Percentiles rank a stretch among this genome's conserved stretches.
These are phyloP conservation scores for Xyliphius kryptos DNA, from an alignment of 2,113 vertebrate genomes.

Conservation along the genomic window DNA sequence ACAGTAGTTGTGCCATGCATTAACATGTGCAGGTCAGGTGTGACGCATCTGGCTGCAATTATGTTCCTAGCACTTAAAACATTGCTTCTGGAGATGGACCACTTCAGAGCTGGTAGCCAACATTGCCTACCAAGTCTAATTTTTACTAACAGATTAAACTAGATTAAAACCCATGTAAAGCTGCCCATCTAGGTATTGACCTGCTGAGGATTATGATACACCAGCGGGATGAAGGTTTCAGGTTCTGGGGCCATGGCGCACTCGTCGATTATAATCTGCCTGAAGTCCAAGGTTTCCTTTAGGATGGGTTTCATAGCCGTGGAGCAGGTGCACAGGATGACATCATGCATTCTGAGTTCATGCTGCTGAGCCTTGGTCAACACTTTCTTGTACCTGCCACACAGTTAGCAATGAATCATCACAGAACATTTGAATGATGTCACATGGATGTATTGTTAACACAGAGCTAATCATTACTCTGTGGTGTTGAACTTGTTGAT, in stretches of 20 bases:
- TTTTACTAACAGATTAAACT: too few species aligned
- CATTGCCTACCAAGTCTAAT: too few species aligned
- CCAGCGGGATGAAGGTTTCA: constrained; percentile 74
- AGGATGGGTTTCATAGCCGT: constrained; percentile 38
- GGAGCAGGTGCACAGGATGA: constrained; percentile 72
- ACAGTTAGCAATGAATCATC: too few species aligned
- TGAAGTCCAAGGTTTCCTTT: constrained; percentile 40
- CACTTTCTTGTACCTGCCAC: constrained; percentile 53
- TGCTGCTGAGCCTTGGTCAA: constrained; percentile 22
- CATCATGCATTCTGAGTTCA: constrained; percentile 52
- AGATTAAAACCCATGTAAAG: too few species aligned
- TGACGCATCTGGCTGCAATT: too few species aligned
- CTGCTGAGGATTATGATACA: constrained; percentile 57
- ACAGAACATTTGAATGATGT: too few species aligned
- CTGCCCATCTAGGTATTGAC: constrained; percentile 41
- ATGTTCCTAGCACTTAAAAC: too few species aligned
- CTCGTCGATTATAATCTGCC: constrained; percentile 72
- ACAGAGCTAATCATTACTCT: background rate
- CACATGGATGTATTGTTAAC: too few species aligned
- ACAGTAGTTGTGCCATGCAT: too few species aligned
- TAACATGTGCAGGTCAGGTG: too few species aligned
- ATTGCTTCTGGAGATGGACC: too few species aligned
- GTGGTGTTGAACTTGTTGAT: background rate
- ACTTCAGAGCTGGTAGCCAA: too few species aligned
- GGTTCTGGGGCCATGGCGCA: constrained; percentile 79